Evolutionary conservation across 2,797 vertebrate species (phyloP), one percentile per base, ranked within the genome.

Genomic region (Pangasius mekongensis): DNA sequence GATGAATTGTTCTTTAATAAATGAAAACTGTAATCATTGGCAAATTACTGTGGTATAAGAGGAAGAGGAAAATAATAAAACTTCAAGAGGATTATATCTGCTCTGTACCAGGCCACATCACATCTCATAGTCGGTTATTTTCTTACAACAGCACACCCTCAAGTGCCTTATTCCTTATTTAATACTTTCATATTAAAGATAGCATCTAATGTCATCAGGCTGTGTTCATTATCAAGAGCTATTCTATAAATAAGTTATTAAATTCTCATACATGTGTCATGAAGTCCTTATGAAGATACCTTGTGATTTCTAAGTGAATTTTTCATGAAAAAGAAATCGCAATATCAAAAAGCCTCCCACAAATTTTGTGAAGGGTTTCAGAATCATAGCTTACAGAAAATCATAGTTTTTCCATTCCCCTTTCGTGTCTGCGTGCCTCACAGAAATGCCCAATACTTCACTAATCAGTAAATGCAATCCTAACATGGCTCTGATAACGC

Each of bases 381-480:
- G 62, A 24, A 84, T 69, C 9, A 60, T 20, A 71, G 49, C 47
- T 39, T 39, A 39, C 81, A 47, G 58, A 39, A 39, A 39, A 39
- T 39, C 39, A 39, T 39, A 56, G 69, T 78, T 86, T 86, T 81
- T 83, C 67, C 6, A 33, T 18, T 78, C 39, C 43, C 36, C 60
- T 58, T 89, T 78, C 49, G 22, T 71, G 43, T 74, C 86, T 52
- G 33, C 9, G 14, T 67, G 60, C 49, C 86, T 82, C 49, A 49
- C 30, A 76, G 84, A 88, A 86, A 89, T 36, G 81, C 78, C 87
- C 76, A 87, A 64, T 86, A 78, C 88, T 67, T 82, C 87, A 78
- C 77, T 67, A 89, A 87, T 86, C 83, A 82, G 87, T 85, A 89
- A 88, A 91, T 82, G 77, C 69, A 87, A 90, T 87, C 85, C 87